A percentile compares a stretch with the other conserved stretches of the same genome.
Evolutionary conservation across 2,797 vertebrate genomes (phyloP).

Genomic region (Malurus splendens): DNA sequence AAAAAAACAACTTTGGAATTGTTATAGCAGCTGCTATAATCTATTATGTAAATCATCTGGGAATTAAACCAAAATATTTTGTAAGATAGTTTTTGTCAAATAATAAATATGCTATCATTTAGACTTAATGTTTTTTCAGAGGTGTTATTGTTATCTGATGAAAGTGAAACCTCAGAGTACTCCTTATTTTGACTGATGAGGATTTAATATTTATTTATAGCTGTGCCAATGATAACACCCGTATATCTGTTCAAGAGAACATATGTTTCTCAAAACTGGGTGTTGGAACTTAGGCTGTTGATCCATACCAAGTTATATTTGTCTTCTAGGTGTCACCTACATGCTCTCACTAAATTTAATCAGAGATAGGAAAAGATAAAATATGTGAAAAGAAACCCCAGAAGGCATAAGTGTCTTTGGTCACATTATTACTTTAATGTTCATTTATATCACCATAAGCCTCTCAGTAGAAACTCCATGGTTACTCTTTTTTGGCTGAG

Average conservation of each 20-base stretch:
- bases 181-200: slow-evolving; percentile 35
- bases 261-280: slow-evolving; percentile 8
- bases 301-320: background rate
- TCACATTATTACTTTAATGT: background rate
- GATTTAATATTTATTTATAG: slow-evolving; percentile 39
- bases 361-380: background rate
- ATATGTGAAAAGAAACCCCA: background rate
- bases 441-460: background rate
- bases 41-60: slow-evolving; percentile 43
- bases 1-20: background rate
- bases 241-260: slow-evolving; percentile 6
- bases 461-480: background rate
- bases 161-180: slow-evolving; percentile 23
- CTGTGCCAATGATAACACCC: background rate
- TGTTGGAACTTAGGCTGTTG: background rate
- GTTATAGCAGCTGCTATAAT: slow-evolving; percentile 35
- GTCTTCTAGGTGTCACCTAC: slow-evolving; percentile 17
- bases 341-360: background rate
- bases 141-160: slow-evolving; percentile 34
- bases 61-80: slow-evolving; percentile 50
- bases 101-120: slow-evolving; percentile 31
- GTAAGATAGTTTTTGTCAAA: slow-evolving; percentile 32
- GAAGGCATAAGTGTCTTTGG: background rate
- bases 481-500: background rate
- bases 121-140: slow-evolving; percentile 18